Conservation (phyloP, 2,113 vertebrate species). For the Corythornis madagascariensis region DNA sequence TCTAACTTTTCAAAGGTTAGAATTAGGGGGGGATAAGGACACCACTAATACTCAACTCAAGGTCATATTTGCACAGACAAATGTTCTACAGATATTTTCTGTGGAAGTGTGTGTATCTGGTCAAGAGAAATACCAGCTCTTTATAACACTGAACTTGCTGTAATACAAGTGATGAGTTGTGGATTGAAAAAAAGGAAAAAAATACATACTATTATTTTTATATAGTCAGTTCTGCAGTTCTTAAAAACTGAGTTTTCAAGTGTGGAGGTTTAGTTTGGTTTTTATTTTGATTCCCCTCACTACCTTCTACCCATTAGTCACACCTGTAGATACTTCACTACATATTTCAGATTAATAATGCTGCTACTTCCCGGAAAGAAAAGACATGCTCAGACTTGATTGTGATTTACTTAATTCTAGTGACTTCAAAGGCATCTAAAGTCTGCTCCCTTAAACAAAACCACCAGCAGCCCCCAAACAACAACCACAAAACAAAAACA, state of each 20-base stretch:
- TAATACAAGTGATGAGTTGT: neutral
- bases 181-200: neutral
- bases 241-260: neutral
- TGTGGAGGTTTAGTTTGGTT: neutral
- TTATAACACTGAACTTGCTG: neutral
- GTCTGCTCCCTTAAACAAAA: neutral
- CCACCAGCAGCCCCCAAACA: neutral
- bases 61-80: neutral
- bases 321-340: neutral
- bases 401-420: neutral
- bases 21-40: neutral
- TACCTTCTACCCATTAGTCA: neutral
- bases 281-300: neutral
- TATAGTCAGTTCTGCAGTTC: neutral
- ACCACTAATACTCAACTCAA: neutral
- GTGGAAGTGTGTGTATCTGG: neutral
- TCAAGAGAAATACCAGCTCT: conserved; percentile 10
- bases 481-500: too few species aligned
- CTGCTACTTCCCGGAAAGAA: neutral
- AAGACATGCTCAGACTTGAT: neutral
- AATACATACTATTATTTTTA: neutral
- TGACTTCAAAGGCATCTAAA: neutral
- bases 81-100: neutral
- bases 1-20: neutral
- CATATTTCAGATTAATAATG: neutral